Base-by-base conservation (phyloP, 2,888 invertebrate species). In the Tenthredo livida region DNA sequence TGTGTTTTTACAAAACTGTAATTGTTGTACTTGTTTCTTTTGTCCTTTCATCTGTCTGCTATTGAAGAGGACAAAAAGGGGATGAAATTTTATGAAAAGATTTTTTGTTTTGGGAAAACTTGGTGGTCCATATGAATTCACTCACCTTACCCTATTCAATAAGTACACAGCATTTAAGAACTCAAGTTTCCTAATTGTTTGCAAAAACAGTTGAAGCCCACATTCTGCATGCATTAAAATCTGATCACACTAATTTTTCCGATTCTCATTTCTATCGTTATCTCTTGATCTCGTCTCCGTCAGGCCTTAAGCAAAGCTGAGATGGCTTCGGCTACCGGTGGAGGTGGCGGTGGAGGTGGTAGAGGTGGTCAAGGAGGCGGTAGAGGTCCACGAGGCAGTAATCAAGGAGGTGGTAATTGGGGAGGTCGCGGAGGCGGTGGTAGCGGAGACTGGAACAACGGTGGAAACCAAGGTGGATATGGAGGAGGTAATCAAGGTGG, bases 231-330 rank as follows among this genome's bases (percentile, higher is more conserved):
- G 25, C 10, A 40, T 47, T n/a, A 5, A 47, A 43, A 25, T 10
- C 75, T 75, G 12, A n/a, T 25, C 12, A 10, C 37, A 1, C 75
- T 61, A 12, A 17, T n/a, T 15, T 6, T 21, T 75, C 54, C 17
- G 7, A n/a, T 54, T 54, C 17, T 54, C 4, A 54, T 1, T n/a
- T 54, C n/a, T n/a, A 54, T 6, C 6, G 1, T n/a, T n/a, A 7
- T 54, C 54, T 54, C 29, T 54, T 54, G 29, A 7, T 54, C n/a
- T 54, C 37, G 67, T n/a, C 37, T 73, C 65, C 25, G 78, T 0
- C 37, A 92, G 92, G 98, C 98, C 0, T 91, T 98, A 54, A 97
- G 98, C 21, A 98, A 97, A 93, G 96, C 97, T 43, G 98, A 98
- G 92, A 97, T 98, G 95, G 96, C 96, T 43, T 95, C 96, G 10